These are phyloP conservation scores for Epiblema foenella DNA, from an alignment of 2,888 invertebrate genomes.

Conservation along the genomic window DNA sequence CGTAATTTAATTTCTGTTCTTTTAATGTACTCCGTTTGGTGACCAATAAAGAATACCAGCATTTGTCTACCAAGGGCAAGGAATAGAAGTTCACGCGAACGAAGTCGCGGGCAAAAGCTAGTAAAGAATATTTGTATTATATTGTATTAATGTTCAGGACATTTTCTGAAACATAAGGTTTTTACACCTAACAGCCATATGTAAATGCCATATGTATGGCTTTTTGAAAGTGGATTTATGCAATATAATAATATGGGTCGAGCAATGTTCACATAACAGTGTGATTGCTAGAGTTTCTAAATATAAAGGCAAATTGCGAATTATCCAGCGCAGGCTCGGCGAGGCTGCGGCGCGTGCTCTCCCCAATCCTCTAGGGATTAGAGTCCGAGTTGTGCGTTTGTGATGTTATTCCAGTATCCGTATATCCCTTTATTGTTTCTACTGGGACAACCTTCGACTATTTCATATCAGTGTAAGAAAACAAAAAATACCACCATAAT, in stretches of 20 bases:
- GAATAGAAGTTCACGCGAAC: too few relatives aligned
- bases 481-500: slow-evolving; percentile 42
- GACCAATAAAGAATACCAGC: too few relatives aligned
- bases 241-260: slow-evolving; percentile 43
- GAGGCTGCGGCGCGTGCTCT: slow-evolving; percentile 70
- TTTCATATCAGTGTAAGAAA: slow-evolving; percentile 55
- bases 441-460: slow-evolving; percentile 61
- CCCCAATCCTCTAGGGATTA: slow-evolving; percentile 70
- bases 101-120: too few relatives aligned
- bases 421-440: slow-evolving; percentile 68
- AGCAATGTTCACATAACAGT: slow-evolving; percentile 40
- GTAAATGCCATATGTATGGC: too few relatives aligned
- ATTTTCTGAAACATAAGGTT: not conserved
- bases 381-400: slow-evolving; percentile 70
- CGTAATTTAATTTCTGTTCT: too few relatives aligned
- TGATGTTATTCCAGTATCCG: slow-evolving; percentile 64
- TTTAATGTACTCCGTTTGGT: too few relatives aligned
- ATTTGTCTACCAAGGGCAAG: too few relatives aligned
- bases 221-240: slow-evolving; percentile 5
- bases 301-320: slow-evolving; percentile 73
- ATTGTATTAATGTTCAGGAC: too few relatives aligned
- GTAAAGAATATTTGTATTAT: too few relatives aligned
- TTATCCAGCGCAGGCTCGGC: slow-evolving; percentile 59
- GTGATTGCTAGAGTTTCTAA: slow-evolving; percentile 57
- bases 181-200: slow-evolving; percentile 1